Base-by-base conservation (phyloP, 2,888 invertebrate genomes). In the Pyrocoelia pectoralis region DNA sequence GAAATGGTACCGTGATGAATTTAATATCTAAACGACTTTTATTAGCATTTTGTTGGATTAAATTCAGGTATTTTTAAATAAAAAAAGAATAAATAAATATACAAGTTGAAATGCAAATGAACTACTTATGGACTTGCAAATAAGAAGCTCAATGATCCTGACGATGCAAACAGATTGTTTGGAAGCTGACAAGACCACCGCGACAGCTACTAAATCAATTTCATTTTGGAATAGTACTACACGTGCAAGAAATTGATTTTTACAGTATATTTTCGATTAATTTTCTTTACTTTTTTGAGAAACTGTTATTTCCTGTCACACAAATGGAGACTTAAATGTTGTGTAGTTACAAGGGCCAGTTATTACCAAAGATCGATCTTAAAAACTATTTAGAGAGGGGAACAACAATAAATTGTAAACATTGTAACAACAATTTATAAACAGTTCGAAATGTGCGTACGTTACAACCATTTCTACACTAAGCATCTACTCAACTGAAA, bases 71-170 rank as follows among this genome's bases (percentile, higher is more conserved):
- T 61, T 52, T 24, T 18, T 51, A 46, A 24, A 41, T 28, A 33
- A 33, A 61, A 40, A 52, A 57, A 56, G 57, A 57, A 43, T 51
- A 62, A 33, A 28, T 29, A 59, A 51, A 33, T 61, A 67, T 57
- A 54, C 50, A 48, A 57, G 43, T 38, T 24, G 29, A 61, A 64
- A 64, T 64, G 67, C 64, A 67, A 67, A 67, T 67, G 54, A 57
- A 64, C 67, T 67, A 67, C 67, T 67, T 67, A 67, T 67, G 64
- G 54, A 61, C 61, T 64, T 56, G 67, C 67, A 64, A 64, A 67
- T 67, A 67, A 67, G 67, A 61, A 55, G 64, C 56, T 63, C 67
- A 61, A 17, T 53, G 60, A 56, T 57, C n/a, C 56, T 61, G 56
- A 43, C 57, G 58, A 57, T 61, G 61, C 61, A 58, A 56, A 51